Base-by-base conservation (phyloP, 2,797 vertebrate genomes). In the Pipistrellus pygmaeus region DNA sequence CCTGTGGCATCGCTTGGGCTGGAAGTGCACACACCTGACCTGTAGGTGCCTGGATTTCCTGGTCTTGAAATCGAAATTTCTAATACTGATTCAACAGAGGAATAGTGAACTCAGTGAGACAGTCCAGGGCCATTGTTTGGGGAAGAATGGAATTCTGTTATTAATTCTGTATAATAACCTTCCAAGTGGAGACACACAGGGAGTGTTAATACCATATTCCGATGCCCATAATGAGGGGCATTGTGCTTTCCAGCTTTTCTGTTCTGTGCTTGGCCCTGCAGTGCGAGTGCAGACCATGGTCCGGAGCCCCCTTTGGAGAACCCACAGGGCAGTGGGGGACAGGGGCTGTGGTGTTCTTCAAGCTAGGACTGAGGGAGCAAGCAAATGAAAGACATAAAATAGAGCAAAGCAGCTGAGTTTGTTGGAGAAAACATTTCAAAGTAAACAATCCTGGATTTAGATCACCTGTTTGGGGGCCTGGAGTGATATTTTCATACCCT, bases 361-460 rank as follows among this genome's bases (percentile, higher is more conserved):
- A 88, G 48, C 30, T 38, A 32, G n/a, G 71, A 8, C 46, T 57
- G 80, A 62, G 55, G 72, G 53, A 88, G 53, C 30, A 81, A 44
- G 75, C 51, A 64, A 85, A 83, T 53, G 69, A 60, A 68, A 82
- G 44, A 46, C 62, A 27, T 73, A 72, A 92, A 93, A 38, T 55
- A 76, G 48, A 83, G 83, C 30, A 9, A 66, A 85, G 77, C 64
- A 71, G 86, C 87, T n/a, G 48, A 94, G 53, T 44, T 38, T 92
- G 35, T n/a, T 80, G 69, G 84, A 92, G 51, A 53, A 71, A 88
- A 30, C 30, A 55, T 91, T 85, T 97, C 95, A 89, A 76, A 96
- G 97, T 57, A 86, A 88, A 14, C 88, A 57, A 32, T 48, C 62
- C 73, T 93, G 46, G 73, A 78, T 78, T 35, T 25, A 92, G 96